Evolutionary conservation across 2,888 invertebrate genomes (phyloP).

Genomic region (Sarcophaga carnaria): DNA sequence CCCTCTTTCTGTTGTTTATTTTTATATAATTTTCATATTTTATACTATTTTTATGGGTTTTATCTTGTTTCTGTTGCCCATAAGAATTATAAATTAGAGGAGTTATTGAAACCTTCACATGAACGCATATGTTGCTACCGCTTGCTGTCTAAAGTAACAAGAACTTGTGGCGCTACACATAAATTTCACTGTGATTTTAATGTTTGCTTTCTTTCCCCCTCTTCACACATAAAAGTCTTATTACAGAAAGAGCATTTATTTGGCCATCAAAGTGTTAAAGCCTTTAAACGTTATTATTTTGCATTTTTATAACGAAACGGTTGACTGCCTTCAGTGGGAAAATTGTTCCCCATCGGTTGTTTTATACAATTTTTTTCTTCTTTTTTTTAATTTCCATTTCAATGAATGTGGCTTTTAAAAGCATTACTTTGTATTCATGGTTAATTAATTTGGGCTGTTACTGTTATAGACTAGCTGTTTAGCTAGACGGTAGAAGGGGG

Average conservation of each 20-base stretch:
- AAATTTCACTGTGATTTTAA: constrained; percentile 4
- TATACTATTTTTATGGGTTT: background rate
- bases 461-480: background rate
- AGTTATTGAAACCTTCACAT: background rate
- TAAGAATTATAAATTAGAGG: background rate
- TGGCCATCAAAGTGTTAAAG: constrained; percentile 60
- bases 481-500: background rate
- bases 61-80: too few species aligned
- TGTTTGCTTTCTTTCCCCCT: background rate
- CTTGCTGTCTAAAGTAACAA: background rate
- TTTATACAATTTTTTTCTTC: background rate
- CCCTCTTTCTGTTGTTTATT: too few species aligned
- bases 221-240: background rate
- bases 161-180: constrained; percentile 47
- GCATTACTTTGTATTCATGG: background rate
- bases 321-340: constrained; percentile 48
- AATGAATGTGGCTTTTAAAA: background rate
- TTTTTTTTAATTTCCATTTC: background rate
- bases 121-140: background rate
- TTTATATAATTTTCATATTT: background rate
- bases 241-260: background rate
- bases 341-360: background rate
- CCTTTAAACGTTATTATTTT: constrained; percentile 55
- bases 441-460: background rate
- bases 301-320: constrained; percentile 23